Percentiles rank a stretch among this genome's conserved stretches.
Evolutionary conservation across 1,140 invertebrate species (phyloP).

Genomic region (Drosophila suzukii): DNA sequence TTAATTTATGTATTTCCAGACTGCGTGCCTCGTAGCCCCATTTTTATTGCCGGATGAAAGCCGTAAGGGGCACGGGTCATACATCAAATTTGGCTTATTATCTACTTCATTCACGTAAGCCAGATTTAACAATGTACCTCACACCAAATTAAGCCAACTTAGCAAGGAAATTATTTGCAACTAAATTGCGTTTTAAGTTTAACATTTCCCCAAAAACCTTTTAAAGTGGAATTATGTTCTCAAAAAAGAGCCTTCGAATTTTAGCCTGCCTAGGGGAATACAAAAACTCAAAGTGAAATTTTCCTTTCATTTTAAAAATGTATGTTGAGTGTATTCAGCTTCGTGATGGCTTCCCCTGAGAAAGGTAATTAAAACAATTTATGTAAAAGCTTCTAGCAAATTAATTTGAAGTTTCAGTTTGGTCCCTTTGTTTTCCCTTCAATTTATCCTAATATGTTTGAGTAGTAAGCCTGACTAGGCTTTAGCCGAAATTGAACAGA

Average conservation of each 20-base stretch:
- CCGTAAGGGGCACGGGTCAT: slow-evolving; percentile 10
- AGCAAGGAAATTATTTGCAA: not conserved
- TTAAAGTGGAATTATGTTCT: not conserved
- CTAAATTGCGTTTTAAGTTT: not conserved
- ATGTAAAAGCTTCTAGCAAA: slow-evolving; percentile 6
- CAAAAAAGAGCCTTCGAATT: not conserved
- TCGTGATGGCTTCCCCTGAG: slow-evolving; percentile 6
- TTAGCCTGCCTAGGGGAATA: not conserved
- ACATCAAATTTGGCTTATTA: slow-evolving; percentile 15
- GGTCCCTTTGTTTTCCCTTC: too few relatives aligned
- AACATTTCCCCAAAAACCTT: not conserved
- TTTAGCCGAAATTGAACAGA: not conserved
- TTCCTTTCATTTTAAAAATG: slow-evolving; percentile 28
- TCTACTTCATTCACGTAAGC: slow-evolving; percentile 1
- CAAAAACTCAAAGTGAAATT: slow-evolving; percentile 13
- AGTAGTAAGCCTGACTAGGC: not conserved
- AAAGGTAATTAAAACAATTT: slow-evolving; percentile 22
- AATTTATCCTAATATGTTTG: too few relatives aligned
- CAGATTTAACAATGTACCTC: not conserved
- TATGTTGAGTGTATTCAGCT: slow-evolving; percentile 19
- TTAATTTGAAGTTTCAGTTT: not conserved
- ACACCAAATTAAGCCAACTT: not conserved
- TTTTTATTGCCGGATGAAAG: slow-evolving; percentile 30
- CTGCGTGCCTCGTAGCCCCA: not conserved
- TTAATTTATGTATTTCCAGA: slow-evolving; percentile 45